Base-by-base conservation (phyloP, 1,140 invertebrate species). In the Macrobrachium rosenbergii region DNA sequence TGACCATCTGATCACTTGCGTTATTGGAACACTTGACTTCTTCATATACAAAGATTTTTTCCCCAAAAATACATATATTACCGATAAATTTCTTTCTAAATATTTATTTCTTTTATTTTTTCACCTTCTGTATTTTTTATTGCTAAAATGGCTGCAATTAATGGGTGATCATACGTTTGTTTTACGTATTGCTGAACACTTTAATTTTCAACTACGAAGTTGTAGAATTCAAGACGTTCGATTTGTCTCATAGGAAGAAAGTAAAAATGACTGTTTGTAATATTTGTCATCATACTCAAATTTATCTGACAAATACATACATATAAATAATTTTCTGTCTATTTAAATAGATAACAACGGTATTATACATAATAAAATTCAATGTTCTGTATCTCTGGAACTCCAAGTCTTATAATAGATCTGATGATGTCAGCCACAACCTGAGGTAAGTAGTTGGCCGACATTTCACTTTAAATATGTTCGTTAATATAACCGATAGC, bases 111-210 rank as follows among this genome's bases (percentile, higher is more conserved):
- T 80, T n/a, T 16, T 80, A 19, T 60, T 28, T 37, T 14, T 75
- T 37, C 11, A 37, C 0, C 60, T 1, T 21, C 10, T 11, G 5
- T 7, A 14, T 58, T 59, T 62, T 80, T 23, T 8, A 19, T 16
- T 16, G 21, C n/a, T 8, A 12, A 28, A 37, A 21, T 14, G 45
- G 16, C 21, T 0, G n/a, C 14, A 43, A 21, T 6, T 0, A 3
- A 2, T 58, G 19, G 58, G 10, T 62, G 23, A 10, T 63, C n/a
- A 17, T 5, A 6, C 23, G 37, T 81, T 81, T 87, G 85, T 87
- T 87, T 87, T 87, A 75, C 81, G 63, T 37, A 81, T 87, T 87
- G 69, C 59, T 45, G 85, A 87, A 79, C 52, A 81, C 52, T 81
- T 37, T 58, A 11, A n/a, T 14, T 87, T 67, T 11, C 67, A 23